These are phyloP conservation scores for Petaurus breviceps DNA, from an alignment of 2,113 vertebrate genomes.

Conservation along the genomic window DNA sequence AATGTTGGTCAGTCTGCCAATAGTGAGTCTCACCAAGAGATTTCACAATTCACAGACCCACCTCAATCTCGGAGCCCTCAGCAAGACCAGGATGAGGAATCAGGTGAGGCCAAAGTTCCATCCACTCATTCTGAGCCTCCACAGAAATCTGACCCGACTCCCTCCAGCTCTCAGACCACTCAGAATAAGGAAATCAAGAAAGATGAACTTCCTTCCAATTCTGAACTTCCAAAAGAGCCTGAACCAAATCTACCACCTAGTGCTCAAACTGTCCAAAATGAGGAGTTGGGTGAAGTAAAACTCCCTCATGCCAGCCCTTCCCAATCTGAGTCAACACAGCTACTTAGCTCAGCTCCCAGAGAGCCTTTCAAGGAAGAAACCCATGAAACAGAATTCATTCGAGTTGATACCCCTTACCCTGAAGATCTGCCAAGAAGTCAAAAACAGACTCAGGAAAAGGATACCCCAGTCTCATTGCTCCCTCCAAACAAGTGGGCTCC, in stretches of 20 bases:
- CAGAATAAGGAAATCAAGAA: constrained; percentile 7
- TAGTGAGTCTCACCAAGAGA: not conserved
- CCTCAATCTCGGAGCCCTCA: not conserved
- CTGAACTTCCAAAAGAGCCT: constrained; percentile 11
- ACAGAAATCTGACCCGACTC: not conserved
- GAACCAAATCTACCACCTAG: not conserved
- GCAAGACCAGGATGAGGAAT: constrained; percentile 46
- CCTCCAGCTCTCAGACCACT: not conserved
- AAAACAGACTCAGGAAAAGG: not conserved
- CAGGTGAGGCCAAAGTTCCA: constrained; percentile 13
- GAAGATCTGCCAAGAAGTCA: not conserved
- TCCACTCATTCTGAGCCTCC: not conserved
- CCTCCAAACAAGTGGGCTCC: constrained; percentile 54
- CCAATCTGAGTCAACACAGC: not conserved
- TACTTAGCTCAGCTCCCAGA: not conserved
- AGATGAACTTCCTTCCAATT: not conserved
- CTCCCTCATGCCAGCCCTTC: not conserved
- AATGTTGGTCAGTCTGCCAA: not conserved
- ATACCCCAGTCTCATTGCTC: rapidly evolving
- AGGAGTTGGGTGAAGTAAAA: not conserved
- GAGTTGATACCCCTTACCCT: constrained; percentile 55
- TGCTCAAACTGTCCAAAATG: not conserved
- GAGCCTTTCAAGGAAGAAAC: not conserved
- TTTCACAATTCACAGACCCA: not conserved
- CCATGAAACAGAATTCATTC: not conserved